A percentile compares a stretch with the other conserved stretches of the same genome.
Evolutionary conservation across 2,113 vertebrate species (phyloP).

Genomic region (Melanerpes aurifrons): DNA sequence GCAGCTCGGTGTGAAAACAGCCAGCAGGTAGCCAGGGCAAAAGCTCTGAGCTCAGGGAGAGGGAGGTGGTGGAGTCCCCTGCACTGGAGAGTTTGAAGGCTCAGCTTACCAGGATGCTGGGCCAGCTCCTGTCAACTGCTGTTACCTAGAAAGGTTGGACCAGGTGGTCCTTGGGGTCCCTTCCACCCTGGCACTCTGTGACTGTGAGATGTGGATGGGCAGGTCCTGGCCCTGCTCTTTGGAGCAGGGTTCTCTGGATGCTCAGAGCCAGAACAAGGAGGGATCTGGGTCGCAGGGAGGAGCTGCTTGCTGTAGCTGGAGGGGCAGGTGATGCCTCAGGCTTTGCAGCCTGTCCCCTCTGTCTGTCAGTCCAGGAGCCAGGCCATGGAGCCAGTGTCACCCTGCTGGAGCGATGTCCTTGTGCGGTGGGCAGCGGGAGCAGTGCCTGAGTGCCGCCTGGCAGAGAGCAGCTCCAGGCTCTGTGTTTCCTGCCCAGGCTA

Average conservation of each 20-base stretch:
- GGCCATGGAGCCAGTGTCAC: not conserved
- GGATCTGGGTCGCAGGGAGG: not conserved
- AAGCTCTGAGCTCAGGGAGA: not conserved
- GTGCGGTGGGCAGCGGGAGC: not conserved
- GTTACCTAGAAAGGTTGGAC: too few relatives aligned
- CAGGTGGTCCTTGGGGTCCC: too few relatives aligned
- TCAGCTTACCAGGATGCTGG: too few relatives aligned
- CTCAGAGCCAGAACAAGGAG: not conserved
- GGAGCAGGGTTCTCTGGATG: fast-evolving
- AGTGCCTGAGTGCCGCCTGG: not conserved
- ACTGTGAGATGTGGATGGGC: fast-evolving
- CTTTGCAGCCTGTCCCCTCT: fast-evolving
- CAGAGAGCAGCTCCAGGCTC: conserved; percentile 15
- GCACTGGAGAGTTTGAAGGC: too few relatives aligned
- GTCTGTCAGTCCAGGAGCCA: not conserved
- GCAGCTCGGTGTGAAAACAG: fast-evolving
- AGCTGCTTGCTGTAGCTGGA: not conserved
- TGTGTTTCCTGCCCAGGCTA: conserved; percentile 16
- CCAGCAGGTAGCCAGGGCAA: not conserved
- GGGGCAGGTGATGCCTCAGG: fast-evolving
- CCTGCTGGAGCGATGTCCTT: not conserved
- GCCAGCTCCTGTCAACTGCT: too few relatives aligned
- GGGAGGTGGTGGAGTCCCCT: too few relatives aligned
- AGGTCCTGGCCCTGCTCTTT: not conserved
- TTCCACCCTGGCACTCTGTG: too few relatives aligned